Conservation (phyloP, 2,113 vertebrate species). For the Scartelaos histophorus region DNA sequence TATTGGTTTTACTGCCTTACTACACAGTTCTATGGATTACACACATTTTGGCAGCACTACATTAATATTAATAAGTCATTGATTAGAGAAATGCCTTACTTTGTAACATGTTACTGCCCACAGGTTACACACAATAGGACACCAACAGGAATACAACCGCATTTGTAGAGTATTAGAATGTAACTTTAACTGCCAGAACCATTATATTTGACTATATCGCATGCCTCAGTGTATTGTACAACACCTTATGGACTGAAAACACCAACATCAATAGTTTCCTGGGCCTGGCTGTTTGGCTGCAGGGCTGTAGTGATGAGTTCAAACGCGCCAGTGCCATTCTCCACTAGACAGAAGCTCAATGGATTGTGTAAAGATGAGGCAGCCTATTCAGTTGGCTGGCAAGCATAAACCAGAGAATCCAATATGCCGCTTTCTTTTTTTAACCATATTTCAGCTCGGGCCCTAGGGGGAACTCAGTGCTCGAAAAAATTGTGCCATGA, state of each 20-base stretch:
- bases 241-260: conserved; percentile 23
- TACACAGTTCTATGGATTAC: too few relatives aligned
- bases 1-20: too few relatives aligned
- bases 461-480: conserved; percentile 10
- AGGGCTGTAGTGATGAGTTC: conserved; percentile 14
- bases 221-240: conserved; percentile 30
- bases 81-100: too few relatives aligned
- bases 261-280: conserved; percentile 44
- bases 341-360: conserved; percentile 48
- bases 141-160: too few relatives aligned
- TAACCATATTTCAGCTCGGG: conserved; percentile 29
- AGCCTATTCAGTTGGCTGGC: conserved; percentile 45
- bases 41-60: too few relatives aligned
- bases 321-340: conserved; percentile 37
- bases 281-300: conserved; percentile 19
- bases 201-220: not conserved
- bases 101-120: too few relatives aligned
- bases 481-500: conserved; percentile 8
- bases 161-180: too few relatives aligned
- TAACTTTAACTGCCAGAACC: not conserved
- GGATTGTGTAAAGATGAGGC: conserved; percentile 42
- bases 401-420: conserved; percentile 28
- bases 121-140: too few relatives aligned
- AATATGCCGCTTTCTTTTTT: conserved; percentile 34
- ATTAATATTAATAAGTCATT: too few relatives aligned